These are phyloP conservation scores for Campaea margaritaria DNA, from an alignment of 2,888 invertebrate species.

Conservation along the genomic window DNA sequence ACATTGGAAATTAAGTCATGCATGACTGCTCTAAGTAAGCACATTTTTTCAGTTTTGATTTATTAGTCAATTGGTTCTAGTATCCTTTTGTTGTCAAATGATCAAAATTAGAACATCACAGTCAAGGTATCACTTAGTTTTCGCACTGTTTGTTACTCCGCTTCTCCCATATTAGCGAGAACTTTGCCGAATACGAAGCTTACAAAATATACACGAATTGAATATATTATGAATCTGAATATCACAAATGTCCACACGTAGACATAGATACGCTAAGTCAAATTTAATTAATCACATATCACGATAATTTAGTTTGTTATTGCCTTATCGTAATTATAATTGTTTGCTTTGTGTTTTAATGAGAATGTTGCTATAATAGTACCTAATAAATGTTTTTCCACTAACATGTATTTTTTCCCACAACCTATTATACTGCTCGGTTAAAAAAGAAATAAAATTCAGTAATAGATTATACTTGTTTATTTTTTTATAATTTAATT, in stretches of 20 bases:
- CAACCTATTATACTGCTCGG: neutral
- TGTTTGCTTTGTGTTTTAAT: conserved; percentile 81
- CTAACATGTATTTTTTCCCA: conserved; percentile 30
- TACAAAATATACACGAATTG: conserved; percentile 4
- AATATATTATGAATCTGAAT: conserved; percentile 45
- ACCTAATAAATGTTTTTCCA: conserved; percentile 78
- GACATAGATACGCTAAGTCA: conserved; percentile 70
- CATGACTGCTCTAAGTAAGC: no score
- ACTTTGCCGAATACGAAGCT: neutral
- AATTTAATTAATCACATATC: conserved; percentile 79
- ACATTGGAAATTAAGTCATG: no score
- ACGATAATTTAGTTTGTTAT: conserved; percentile 79
- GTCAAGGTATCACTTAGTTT: no score
- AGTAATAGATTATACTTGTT: no score
- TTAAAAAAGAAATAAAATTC: neutral
- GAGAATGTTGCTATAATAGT: conserved; percentile 73
- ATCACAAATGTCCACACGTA: conserved; percentile 59
- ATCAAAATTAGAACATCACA: no score
- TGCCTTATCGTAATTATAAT: conserved; percentile 71
- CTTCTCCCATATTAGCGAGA: neutral
- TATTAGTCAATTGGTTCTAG: no score
- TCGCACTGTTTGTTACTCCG: no score
- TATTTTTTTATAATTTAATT: no score
- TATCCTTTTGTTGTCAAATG: no score
- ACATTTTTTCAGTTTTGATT: no score